Evolutionary conservation across 2,797 vertebrate species (phyloP).

Genomic region (Mergus octosetaceus): DNA sequence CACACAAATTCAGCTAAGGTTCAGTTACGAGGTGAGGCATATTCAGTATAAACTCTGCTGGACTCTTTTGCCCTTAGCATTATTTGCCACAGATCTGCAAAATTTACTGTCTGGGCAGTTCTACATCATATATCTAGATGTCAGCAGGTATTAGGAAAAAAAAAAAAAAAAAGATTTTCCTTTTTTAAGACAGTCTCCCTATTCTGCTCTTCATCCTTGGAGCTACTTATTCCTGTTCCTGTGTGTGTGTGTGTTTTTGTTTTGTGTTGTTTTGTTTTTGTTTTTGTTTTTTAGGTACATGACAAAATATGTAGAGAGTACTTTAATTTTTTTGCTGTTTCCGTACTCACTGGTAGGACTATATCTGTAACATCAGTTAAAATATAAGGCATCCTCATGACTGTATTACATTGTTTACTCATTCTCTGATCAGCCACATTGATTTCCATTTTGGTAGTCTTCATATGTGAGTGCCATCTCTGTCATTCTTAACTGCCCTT

Average conservation of each 20-base stretch:
- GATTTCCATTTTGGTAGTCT: not conserved
- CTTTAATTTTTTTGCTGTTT: not conserved
- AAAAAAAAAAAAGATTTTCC: not conserved
- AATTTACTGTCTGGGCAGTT: not conserved
- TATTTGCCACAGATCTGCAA: not conserved
- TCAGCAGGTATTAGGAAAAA: not conserved
- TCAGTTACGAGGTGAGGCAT: not conserved
- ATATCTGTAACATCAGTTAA: not conserved
- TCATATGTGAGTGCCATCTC: not conserved
- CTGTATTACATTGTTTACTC: not conserved
- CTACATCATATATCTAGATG: not conserved
- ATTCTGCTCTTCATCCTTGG: not conserved
- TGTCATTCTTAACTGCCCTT: not conserved
- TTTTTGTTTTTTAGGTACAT: not conserved
- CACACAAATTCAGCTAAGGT: rapidly evolving
- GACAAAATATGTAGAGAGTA: too few species aligned
- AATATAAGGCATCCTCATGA: not conserved
- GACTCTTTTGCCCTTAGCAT: not conserved
- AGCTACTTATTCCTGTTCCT: not conserved
- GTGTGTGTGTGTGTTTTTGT: too few species aligned
- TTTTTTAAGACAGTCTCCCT: not conserved
- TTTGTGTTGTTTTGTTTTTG: not conserved
- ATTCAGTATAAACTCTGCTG: not conserved
- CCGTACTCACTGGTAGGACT: not conserved
- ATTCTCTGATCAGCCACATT: not conserved